Base-by-base conservation (phyloP, 2,113 vertebrate species). In the Mirounga angustirostris region DNA sequence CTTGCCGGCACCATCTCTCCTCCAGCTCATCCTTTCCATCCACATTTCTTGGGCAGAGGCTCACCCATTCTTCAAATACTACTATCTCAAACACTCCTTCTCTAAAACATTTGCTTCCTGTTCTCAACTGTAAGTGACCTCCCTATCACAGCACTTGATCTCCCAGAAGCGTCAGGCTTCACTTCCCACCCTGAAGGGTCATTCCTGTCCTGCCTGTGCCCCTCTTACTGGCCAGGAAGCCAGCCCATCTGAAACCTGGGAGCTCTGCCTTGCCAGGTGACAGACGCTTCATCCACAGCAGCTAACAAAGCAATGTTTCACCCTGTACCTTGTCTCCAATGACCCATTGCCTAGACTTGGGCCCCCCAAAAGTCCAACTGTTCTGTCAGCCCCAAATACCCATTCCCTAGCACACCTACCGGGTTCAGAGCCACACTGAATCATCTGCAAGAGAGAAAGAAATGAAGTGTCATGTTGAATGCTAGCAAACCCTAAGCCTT, bases 371-470 rank as follows among this genome's bases (percentile, higher is more conserved):
- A 65, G 43, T 84, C 26, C 18, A 89, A 15, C 43, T 52, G 28
- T 30, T 28, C 67, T 88, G 90, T 52, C 52, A n/a, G 8, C 26
- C 80, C 83, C 14, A 58, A 63, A 67, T 86, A 33, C 61, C 36
- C 12, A 26, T 76, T 83, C 43, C 78, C 79, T 50, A 52, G 58
- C 14, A 46, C 24, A 98, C 98, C 83, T 98, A 98, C 98, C 97
- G 0, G 21, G 46, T 91, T 98, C 98, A 92, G 84, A 76, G 93
- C 85, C 94, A 95, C 98, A 99, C 9, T 74, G 97, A 93, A 98
- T 79, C n/a, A 9, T 97, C 98, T 99, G 97, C 26, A 96, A 98
- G 82, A 95, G 86, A 98, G 96, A 98, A 97, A 90, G 67, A 96
- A 96, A 95, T 3, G 26, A 82, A 86, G 67, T 24, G 15, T 97